Evolutionary conservation across 2,888 invertebrate species (phyloP), one percentile per base, ranked within the genome.

Genomic region (Drosophila helvetica): DNA sequence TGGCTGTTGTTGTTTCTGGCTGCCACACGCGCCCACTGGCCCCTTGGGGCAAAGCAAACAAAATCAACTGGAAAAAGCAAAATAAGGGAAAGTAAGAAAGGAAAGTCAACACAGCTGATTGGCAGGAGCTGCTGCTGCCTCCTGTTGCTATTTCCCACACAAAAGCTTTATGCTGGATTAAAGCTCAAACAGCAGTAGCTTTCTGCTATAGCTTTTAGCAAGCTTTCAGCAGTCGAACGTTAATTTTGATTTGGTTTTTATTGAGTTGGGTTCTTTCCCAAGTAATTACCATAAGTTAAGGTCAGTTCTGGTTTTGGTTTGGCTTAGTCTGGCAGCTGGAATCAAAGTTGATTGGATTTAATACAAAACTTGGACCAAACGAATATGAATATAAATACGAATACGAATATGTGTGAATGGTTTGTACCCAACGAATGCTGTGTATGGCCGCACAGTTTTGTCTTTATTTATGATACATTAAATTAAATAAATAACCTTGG

Each of bases 251-350:
- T 69, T 74, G 55, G 71, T 22, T 62, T 62, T 68, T 46, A 9
- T 70, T 76, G 25, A 52, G 52, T 61, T 63, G 68, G 67, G 48
- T 50, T 57, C 18, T 63, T 68, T 65, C 48, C 61, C 65, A 60
- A 57, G 52, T 55, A 79, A 85, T 68, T 80, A 83, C 52, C 58
- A 55, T 68, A 76, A 80, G 80, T 72, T 79, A 60, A 65, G 68
- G 51, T 68, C 75, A 75, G 66, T 82, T 85, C 60, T 55, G 54
- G 56, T 66, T 63, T 38, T 45, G 30, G 48, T 9, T 10, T 27
- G 27, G n/a, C 19, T 48, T 62, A 62, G 61, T 38, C 38, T 38
- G 38, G 38, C 2, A 30, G n/a, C 43, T 50, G 7, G 58, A 79
- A 70, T 74, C 67, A 71, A 42, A 65, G 52, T 71, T 78, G 63